Evolutionary conservation across 2,113 vertebrate species (phyloP), one percentile per base, ranked within the genome.

Genomic region (Xiphias gladius): DNA sequence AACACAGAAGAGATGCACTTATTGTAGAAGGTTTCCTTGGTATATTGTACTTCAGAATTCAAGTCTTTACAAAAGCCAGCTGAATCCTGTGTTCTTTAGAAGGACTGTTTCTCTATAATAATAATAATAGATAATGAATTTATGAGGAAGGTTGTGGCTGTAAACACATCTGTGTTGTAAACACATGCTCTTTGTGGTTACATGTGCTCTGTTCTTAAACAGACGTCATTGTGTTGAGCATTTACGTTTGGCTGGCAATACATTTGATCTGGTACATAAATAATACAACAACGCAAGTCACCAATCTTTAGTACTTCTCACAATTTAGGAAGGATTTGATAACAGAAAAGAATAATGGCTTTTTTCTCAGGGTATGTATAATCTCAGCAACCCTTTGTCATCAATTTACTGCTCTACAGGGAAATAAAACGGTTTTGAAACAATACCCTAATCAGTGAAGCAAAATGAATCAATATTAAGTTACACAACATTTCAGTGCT

Each of bases 341-440:
- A 67, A 85, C 55, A 87, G 19, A 41, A 73, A 39, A 66, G n/a
- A 72, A 46, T 76, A 39, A 20, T 52, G 20, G 28, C 8, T 52
- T 68, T 46, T 77, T 71, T 61, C 46, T 64, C 64, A 16, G 55
- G 73, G 58, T 65, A 54, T 68, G 46, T 74, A 73, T 83, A 87
- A 82, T 91, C 74, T 82, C 71, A 67, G 35, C 73, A 59, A 63
- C 43, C 62, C 84, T 85, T 76, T 81, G 79, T 82, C 83, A 92
- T 83, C 84, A 85, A 83, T 88, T n/a, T 57, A 73, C 62, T 46
- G 67, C 65, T 91, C 91, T 55, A 20, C 59, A 59, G 89, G 87
- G 88, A 91, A 91, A 93, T 93, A 86, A 91, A 91, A 74, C 57
- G 59, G 83, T 83, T 83, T 88, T 85, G 69, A 83, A 86, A 77